Evolutionary conservation across 2,888 invertebrate species (phyloP), one percentile per base, ranked within the genome.

Genomic region (Drosophila sordidula): DNA sequence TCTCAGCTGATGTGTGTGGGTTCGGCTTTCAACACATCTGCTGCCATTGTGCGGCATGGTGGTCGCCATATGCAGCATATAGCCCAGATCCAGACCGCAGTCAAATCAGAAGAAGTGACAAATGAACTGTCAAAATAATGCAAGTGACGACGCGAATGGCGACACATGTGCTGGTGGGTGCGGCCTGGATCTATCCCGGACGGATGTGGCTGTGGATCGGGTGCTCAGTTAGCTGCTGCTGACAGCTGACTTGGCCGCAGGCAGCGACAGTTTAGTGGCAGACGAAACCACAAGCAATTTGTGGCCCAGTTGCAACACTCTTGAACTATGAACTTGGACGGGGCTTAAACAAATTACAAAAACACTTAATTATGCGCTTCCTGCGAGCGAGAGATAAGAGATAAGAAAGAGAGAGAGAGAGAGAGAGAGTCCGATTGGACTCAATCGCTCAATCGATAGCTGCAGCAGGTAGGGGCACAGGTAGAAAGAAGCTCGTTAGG

Each of bases 51-150:
- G 55, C 45, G 29, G 1, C 70, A 64, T 63, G 75, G 63, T 70
- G 79, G 70, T 51, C 70, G 49, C 70, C 76, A 76, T 76, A 70
- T 76, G 78, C 34, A 34, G 56, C 56, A 77, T 32, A 55, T 50
- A 36, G 34, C 41, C 41, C 57, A 54, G 63, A 49, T 57, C 26
- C 70, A 56, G 73, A 69, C 59, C 70, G 63, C 74, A 67, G 71
- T 66, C 81, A 84, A 83, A 83, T 83, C 83, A 88, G 65, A 71
- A 77, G 83, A 75, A 70, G 78, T 83, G 83, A 83, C 83, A 83
- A 83, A 83, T 83, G 83, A 83, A 83, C 87, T 83, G 88, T 83
- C 83, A 88, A 77, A 83, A 83, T 83, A 82, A 79, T 85, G 80
- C 80, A 79, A 82, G 85, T 78, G 87, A 74, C 70, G 75, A 81